phyloP scores from a whole-genome alignment of 2,888 invertebrate genomes.

The Athalia circularis region DNA sequence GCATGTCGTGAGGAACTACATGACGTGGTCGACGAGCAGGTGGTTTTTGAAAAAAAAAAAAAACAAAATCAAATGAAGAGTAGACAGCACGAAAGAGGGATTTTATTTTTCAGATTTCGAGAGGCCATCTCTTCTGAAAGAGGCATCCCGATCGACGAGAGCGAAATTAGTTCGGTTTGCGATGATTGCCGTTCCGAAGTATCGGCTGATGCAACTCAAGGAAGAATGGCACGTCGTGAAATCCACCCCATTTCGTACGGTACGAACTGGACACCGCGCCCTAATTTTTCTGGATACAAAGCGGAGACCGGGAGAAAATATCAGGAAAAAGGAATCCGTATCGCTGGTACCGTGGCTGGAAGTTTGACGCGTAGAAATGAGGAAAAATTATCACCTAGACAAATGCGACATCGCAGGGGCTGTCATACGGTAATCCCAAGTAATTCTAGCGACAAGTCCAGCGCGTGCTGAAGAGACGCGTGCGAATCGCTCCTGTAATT shows the following conservation, averaged over 20 bases:
- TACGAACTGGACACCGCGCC: constrained; percentile 62
- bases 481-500: no score
- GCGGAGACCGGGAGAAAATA: constrained; percentile 54
- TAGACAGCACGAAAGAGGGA: neutral
- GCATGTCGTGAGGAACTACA: neutral
- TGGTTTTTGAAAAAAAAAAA: neutral
- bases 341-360: constrained; percentile 50
- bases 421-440: constrained; percentile 63
- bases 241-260: constrained; percentile 61
- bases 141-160: constrained; percentile 52
- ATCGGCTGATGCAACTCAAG: constrained; percentile 53
- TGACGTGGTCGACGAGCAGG: constrained; percentile 34
- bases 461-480: constrained; percentile 56
- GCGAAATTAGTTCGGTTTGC: constrained; percentile 58
- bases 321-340: constrained; percentile 59
- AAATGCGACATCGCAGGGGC: constrained; percentile 60
- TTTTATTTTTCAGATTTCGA: constrained; percentile 20
- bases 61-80: neutral
- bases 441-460: constrained; percentile 64
- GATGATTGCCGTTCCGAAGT: constrained; percentile 61
- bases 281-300: constrained; percentile 55
- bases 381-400: constrained; percentile 54
- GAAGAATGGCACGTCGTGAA: constrained; percentile 44
- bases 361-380: constrained; percentile 50
- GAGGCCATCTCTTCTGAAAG: constrained; percentile 29